Evolutionary conservation across 64 coral and sea anemone genomes (phyloP).

Genomic region (Anthopleura sola): DNA sequence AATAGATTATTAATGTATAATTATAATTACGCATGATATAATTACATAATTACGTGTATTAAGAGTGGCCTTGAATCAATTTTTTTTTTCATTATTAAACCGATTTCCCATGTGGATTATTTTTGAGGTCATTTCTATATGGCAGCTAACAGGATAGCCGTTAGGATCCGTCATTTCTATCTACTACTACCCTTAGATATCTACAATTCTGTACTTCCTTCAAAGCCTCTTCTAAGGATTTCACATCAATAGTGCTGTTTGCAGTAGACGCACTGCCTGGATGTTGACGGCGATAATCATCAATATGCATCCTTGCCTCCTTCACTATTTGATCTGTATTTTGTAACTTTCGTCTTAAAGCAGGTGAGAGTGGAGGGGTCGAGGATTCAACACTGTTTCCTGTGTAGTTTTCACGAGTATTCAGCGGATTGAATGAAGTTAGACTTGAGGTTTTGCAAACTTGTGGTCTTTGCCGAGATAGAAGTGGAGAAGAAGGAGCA

Average conservation of each 20-base stretch:
- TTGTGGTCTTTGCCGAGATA: not conserved
- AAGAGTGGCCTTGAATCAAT: too few relatives aligned
- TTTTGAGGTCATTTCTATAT: too few relatives aligned
- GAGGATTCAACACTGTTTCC: not conserved
- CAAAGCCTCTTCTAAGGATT: not conserved
- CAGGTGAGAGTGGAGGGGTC: constrained; percentile 6
- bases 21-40: too few relatives aligned
- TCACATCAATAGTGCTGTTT: not conserved
- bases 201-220: constrained; percentile 11
- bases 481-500: constrained; percentile 7
- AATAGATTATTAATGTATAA: too few relatives aligned
- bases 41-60: too few relatives aligned
- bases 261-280: not conserved
- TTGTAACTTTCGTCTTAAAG: not conserved
- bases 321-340: not conserved
- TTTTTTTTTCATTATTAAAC: too few relatives aligned
- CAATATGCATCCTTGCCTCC: not conserved
- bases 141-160: not conserved
- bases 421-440: not conserved
- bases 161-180: not conserved
- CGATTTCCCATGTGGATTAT: too few relatives aligned
- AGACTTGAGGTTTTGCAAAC: not conserved
- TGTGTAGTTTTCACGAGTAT: not conserved
- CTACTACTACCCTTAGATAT: not conserved
- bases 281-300: not conserved